phyloP scores from a whole-genome alignment of 2,113 vertebrate genomes.

The Lates calcarifer region DNA sequence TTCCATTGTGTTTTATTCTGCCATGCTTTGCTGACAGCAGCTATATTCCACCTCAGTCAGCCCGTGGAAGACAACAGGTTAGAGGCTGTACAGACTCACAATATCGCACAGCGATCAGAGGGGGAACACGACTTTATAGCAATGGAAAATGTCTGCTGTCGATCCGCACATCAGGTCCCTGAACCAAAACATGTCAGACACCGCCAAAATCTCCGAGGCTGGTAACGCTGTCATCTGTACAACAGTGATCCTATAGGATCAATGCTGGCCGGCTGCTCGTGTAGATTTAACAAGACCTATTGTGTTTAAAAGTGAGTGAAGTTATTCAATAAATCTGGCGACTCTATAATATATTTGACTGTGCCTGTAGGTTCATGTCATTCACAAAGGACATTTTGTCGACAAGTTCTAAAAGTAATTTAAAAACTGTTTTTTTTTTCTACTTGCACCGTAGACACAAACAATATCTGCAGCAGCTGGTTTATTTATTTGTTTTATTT shows the following conservation, averaged over 20 bases:
- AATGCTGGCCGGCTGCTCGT: background rate
- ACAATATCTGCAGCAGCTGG: too few species aligned
- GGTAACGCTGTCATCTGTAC: background rate
- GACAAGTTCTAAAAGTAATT: too few species aligned
- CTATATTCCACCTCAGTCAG: background rate
- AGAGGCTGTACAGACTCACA: background rate
- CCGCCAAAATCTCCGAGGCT: background rate
- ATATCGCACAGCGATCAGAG: background rate
- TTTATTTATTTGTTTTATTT: background rate
- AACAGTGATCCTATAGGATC: background rate
- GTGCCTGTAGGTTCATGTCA: too few species aligned
- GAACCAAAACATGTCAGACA: background rate
- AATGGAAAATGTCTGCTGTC: background rate
- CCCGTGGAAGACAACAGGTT: background rate
- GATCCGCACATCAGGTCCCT: background rate
- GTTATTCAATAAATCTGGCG: background rate
- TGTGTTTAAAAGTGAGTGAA: background rate
- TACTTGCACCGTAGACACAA: too few species aligned
- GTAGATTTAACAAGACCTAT: background rate
- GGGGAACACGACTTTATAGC: background rate
- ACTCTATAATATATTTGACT: background rate
- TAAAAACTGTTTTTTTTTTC: too few species aligned
- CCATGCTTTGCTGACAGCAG: slow-evolving; percentile 2
- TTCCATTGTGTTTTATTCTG: slow-evolving; percentile 39
- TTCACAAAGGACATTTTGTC: too few species aligned